Evolutionary conservation across 2,113 vertebrate genomes (phyloP), one percentile per base, ranked within the genome.

Genomic region (Agelaius tricolor): DNA sequence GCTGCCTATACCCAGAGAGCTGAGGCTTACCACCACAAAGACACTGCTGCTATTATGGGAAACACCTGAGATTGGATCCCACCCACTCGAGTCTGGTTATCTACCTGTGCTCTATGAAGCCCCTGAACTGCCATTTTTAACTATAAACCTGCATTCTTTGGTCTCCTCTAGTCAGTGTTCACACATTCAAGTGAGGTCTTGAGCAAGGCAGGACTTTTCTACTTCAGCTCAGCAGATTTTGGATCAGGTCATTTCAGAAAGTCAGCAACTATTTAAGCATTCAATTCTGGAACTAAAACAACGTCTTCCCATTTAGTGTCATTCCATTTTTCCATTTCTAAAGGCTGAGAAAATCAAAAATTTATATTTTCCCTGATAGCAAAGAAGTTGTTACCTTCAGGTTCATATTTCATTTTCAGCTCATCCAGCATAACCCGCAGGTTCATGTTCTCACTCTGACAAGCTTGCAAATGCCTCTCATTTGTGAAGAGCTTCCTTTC

Each of bases 401-500:
- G 99, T 91, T 99, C 98, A 17, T 99, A 99, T 91, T 99, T 99
- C 83, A 99, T 96, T 91, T 97, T 99, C 4, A 99, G 95, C 68
- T 99, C 99, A 93, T 99, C 99, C 49, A 99, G 89, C 94, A 95
- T 97, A 62, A 99, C 97, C 95, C 98, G 97, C 69, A 99, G 97
- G 67, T 98, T 99, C 98, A 99, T 98, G 59, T 98, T 99, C 90
- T 99, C 99, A 90, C 98, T 98, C 92, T 99, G 99, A 83, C 96
- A 98, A 95, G 98, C 96, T 73, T 99, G 99, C 73, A 99, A 98
- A 66, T 97, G 95, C 49, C 98, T 98, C 84, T 99, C 99, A 35
- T 97, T 98, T 9, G 97, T 93, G 95, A 98, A 99, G 46, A 99
- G 98, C 73, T 99, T 99, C 96, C 99, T 98, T 95, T 99, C 99